Evolutionary conservation across 2,888 invertebrate genomes (phyloP), one percentile per base, ranked within the genome.

Genomic region (Ctena decussata): DNA sequence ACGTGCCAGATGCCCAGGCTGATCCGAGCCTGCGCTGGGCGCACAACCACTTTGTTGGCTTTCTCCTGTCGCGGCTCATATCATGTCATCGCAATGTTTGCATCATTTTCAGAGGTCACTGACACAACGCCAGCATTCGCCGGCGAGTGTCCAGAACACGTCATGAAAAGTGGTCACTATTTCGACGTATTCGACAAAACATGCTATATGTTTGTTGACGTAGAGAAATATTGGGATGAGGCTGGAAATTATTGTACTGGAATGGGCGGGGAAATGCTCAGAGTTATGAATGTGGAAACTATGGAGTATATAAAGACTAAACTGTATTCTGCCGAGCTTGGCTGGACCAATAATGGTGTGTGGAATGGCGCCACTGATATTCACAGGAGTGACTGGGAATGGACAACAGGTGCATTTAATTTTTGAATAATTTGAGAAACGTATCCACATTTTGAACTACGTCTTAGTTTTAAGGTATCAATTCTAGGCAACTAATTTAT

Each of bases 321-420:
- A 53, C 84, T 93, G 27, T 82, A 89, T 74, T 92, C 93, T 0
- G 70, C 69, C 21, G 86, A 90, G 70, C 85, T 93, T 18, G 84
- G 92, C 57, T 94, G 93, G 93, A 60, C 46, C 60, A 91, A 85
- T 30, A 89, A 92, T 73, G 93, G 94, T 18, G 93, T 93, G 27
- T 94, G 94, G 94, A 89, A 91, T 46, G 94, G 94, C n/a, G 92
- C 93, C 12, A 90, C 90, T 81, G 90, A 90, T 60, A 72, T 84
- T 15, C n/a, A n/a, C n/a, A 53, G 84, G 27, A 76, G 87, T 6
- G 89, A 89, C 27, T 94, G 94, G 94, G 83, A 86, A 35, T 94
- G 93, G 93, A 92, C 93, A 27, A 92, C 91, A 84, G 93, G 94
- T 94, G 86, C 60, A 87, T 73, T n/a, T 8, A 44, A 44, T 12